A percentile compares a stretch with the other conserved stretches of the same genome.
phyloP scores from a whole-genome alignment of 2,797 vertebrate genomes.

The Emydoidea blandingii region DNA sequence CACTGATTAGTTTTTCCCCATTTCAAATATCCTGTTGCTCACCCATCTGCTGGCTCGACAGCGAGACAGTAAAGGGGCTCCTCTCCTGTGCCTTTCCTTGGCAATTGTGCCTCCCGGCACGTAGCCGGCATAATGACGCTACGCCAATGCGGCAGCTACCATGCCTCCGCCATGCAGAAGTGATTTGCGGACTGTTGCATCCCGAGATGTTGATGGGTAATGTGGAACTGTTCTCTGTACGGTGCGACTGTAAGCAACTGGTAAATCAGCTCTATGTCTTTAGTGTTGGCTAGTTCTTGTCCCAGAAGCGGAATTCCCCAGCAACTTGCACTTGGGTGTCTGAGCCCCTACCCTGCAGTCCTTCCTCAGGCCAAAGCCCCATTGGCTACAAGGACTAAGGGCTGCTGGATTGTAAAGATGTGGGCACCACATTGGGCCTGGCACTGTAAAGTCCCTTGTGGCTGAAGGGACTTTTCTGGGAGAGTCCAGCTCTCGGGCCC shows the following conservation, averaged over 20 bases:
- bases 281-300: neutral
- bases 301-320: neutral
- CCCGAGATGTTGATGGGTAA: neutral
- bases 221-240: neutral
- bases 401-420: neutral
- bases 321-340: neutral
- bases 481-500: neutral
- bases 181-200: neutral
- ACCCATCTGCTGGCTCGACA: neutral
- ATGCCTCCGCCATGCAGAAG: neutral
- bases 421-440: neutral
- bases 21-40: neutral
- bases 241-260: neutral
- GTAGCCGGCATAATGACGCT: neutral
- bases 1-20: rapidly evolving
- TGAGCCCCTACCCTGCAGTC: neutral
- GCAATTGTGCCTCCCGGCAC: neutral
- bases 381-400: neutral
- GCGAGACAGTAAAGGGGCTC: neutral
- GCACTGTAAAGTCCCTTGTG: neutral
- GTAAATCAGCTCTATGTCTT: neutral
- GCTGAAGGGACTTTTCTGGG: too few relatives aligned
- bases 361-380: neutral
- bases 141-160: neutral
- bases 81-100: neutral